Evolutionary conservation across 2,888 invertebrate genomes (phyloP).

Genomic region (Noctua comes): DNA sequence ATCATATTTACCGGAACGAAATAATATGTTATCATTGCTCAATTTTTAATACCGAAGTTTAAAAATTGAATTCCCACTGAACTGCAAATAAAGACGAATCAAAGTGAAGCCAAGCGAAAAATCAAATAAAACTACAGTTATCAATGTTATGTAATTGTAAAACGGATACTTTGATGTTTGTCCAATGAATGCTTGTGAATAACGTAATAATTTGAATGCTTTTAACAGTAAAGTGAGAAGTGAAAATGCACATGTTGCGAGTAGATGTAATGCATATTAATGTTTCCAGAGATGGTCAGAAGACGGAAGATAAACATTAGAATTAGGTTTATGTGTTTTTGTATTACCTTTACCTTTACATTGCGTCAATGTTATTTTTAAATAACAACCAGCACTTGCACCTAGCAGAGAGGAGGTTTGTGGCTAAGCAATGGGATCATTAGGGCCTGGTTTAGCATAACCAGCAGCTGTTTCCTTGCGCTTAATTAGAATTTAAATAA

Average conservation of each 20-base stretch:
- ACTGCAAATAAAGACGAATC: neutral
- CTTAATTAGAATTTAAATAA: no score
- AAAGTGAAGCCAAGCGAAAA: neutral
- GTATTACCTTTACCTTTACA: neutral
- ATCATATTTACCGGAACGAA: no score
- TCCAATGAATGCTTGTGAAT: neutral
- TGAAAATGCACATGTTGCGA: neutral
- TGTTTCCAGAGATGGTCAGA: neutral
- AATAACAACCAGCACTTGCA: no score
- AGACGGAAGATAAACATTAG: neutral
- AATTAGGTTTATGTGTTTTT: neutral
- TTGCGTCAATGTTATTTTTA: neutral
- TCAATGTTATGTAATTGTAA: neutral
- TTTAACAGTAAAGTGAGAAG: conserved; percentile 7
- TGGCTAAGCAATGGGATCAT: no score
- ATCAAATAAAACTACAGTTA: neutral
- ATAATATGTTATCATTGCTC: no score
- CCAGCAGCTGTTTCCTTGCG: no score
- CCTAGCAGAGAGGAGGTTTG: no score
- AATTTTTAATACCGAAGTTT: no score
- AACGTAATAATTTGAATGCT: conserved; percentile 9
- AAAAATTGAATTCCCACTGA: neutral
- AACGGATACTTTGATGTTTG: neutral
- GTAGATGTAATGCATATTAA: neutral
- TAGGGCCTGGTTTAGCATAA: no score